A percentile compares a stretch with the other conserved stretches of the same genome.
These are phyloP conservation scores for Odontesthes bonariensis DNA, from an alignment of 2,113 vertebrate genomes.

Conservation along the genomic window DNA sequence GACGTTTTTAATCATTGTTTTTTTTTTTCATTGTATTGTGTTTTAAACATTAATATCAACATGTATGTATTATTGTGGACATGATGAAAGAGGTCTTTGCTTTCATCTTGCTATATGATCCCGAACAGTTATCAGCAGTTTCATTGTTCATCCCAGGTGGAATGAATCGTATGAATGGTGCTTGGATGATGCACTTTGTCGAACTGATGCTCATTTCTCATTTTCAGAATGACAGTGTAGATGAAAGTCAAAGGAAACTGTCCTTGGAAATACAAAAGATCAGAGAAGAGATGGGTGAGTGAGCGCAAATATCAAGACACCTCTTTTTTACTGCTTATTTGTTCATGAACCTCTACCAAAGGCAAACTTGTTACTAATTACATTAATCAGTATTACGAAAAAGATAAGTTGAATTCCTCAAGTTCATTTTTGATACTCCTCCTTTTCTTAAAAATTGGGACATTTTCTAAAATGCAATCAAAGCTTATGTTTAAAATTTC, in stretches of 20 bases:
- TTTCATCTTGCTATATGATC: neutral
- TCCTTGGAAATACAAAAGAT: conserved; percentile 87
- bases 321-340: no score
- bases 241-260: conserved; percentile 89
- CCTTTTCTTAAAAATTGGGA: no score
- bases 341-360: no score
- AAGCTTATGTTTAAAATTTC: neutral
- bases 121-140: neutral
- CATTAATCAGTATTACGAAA: no score
- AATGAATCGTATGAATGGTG: neutral
- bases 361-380: no score
- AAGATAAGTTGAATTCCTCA: no score
- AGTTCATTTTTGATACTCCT: no score
- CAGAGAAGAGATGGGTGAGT: conserved; percentile 94
- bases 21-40: no score
- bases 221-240: conserved; percentile 88
- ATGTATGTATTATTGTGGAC: neutral
- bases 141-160: neutral
- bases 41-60: neutral
- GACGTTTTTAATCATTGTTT: no score
- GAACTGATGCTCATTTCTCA: conserved; percentile 9
- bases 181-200: neutral
- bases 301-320: neutral
- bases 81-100: neutral
- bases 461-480: no score